Base-by-base conservation (phyloP, 2,888 invertebrate genomes). In the Hypselothyrea guttata region DNA sequence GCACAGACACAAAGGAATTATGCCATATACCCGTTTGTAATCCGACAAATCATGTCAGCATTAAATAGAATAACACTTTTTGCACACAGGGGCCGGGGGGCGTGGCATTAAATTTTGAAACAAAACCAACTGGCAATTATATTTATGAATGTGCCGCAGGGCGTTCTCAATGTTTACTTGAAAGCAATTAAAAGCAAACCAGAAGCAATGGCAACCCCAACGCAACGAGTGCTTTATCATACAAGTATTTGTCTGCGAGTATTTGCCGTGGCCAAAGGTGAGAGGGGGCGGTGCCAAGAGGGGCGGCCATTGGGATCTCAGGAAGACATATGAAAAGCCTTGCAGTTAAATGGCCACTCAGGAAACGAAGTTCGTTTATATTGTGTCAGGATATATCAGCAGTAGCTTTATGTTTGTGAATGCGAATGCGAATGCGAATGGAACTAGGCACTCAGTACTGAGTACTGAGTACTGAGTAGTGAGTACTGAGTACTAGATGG, bases 291-390 rank as follows among this genome's bases (percentile, higher is more conserved):
- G 9, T 16, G 16, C 3, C 5, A 28, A 8, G 7, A 0, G 33
- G 38, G 37, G 0, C 11, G n/a, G n/a, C 1, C 30, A 12, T 11
- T 2, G 33, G 27, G 47, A 33, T 45, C 53, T 38, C 40, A 18
- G 40, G 37, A 34, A 48, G 55, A 61, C 64, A 60, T 73, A 71
- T 66, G 61, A 71, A 81, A 81, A 75, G 84, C 82, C 78, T 75
- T 71, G 63, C 83, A 84, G 75, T 78, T 71, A 81, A 81, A 84
- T 81, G 82, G 84, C 71, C 84, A 82, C 79, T 79, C 82, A 82
- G 84, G 82, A 84, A 81, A 82, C 84, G 84, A 81, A 81, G 53
- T 81, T 84, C 84, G 84, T 77, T 81, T 81, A 84, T 81, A 77
- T 77, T 81, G 82, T 84, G 84, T 84, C 76, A 83, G 83, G 65